Conservation (phyloP, 2,888 invertebrate genomes). For the Zhuqinia jingwanae region DNA sequence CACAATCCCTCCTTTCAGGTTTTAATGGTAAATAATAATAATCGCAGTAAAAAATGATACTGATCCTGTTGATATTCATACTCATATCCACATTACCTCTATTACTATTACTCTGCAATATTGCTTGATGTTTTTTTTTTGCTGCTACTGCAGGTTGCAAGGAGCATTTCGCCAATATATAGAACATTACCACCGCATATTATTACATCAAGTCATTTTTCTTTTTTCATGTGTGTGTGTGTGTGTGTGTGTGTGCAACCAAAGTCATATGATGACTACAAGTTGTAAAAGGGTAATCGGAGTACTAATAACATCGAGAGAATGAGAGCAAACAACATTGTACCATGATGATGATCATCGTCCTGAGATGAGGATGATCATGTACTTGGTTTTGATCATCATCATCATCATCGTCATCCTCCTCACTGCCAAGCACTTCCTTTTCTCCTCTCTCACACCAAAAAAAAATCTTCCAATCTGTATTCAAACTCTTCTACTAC, state of each 20-base stretch:
- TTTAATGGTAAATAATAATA: constrained; percentile 25
- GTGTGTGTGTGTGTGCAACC: too few species aligned
- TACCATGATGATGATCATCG: not conserved
- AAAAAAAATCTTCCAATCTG: too few species aligned
- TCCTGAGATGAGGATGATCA: constrained; percentile 15
- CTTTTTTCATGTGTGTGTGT: too few species aligned
- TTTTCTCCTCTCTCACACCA: not conserved
- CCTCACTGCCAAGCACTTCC: not conserved
- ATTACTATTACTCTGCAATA: not conserved
- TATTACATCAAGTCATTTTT: constrained; percentile 17
- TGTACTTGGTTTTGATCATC: constrained; percentile 25
- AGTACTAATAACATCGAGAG: constrained; percentile 27
- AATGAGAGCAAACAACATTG: constrained; percentile 36
- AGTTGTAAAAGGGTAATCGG: constrained; percentile 47
- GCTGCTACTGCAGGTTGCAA: not conserved
- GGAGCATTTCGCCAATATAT: too few species aligned
- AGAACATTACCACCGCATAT: not conserved
- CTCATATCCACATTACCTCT: not conserved
- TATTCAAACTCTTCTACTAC: not conserved
- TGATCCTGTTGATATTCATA: not conserved
- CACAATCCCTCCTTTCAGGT: not conserved
- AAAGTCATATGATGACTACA: constrained; percentile 45
- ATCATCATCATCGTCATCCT: not conserved
- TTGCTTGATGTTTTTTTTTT: not conserved
- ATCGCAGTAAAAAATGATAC: constrained; percentile 5